Percentiles rank a stretch among this genome's conserved stretches.
Evolutionary conservation across 2,888 invertebrate species (phyloP).

Genomic region (Campaea margaritaria): DNA sequence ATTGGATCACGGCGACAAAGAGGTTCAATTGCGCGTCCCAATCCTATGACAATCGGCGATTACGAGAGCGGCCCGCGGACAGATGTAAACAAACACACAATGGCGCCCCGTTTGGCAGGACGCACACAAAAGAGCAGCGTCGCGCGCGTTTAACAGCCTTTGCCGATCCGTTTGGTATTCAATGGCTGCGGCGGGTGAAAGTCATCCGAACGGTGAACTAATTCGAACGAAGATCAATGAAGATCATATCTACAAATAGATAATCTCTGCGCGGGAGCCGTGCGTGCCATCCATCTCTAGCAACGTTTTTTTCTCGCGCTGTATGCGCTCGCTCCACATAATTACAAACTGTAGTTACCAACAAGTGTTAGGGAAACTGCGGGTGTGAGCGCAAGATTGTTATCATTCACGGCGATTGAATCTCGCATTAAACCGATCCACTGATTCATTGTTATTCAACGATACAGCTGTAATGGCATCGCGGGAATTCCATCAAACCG

Average conservation of each 20-base stretch:
- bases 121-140: slow-evolving; percentile 47
- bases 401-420: slow-evolving; percentile 52
- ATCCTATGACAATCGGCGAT: slow-evolving; percentile 79
- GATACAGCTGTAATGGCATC: slow-evolving; percentile 49
- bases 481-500: slow-evolving; percentile 46
- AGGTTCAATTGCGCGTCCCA: slow-evolving; percentile 83
- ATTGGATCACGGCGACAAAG: slow-evolving; percentile 82
- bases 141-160: slow-evolving; percentile 29
- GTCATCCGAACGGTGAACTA: slow-evolving; percentile 35
- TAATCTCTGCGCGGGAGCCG: slow-evolving; percentile 46
- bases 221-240: slow-evolving; percentile 47
- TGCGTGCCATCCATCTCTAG: slow-evolving; percentile 55
- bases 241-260: slow-evolving; percentile 58
- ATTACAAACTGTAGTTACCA: slow-evolving; percentile 60
- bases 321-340: slow-evolving; percentile 56
- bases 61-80: slow-evolving; percentile 71
- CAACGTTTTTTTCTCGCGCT: slow-evolving; percentile 62
- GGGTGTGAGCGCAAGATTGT: slow-evolving; percentile 33
- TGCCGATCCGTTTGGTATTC: slow-evolving; percentile 26
- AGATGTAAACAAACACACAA: slow-evolving; percentile 81
- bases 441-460: slow-evolving; percentile 53
- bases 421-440: slow-evolving; percentile 51
- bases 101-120: slow-evolving; percentile 54
- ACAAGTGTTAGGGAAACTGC: slow-evolving; percentile 46
- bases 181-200: slow-evolving; percentile 15